A percentile compares a stretch with the other conserved stretches of the same genome.
Conservation (phyloP, 2,797 vertebrate genomes). For the Macroramphosus scolopax region DNA sequence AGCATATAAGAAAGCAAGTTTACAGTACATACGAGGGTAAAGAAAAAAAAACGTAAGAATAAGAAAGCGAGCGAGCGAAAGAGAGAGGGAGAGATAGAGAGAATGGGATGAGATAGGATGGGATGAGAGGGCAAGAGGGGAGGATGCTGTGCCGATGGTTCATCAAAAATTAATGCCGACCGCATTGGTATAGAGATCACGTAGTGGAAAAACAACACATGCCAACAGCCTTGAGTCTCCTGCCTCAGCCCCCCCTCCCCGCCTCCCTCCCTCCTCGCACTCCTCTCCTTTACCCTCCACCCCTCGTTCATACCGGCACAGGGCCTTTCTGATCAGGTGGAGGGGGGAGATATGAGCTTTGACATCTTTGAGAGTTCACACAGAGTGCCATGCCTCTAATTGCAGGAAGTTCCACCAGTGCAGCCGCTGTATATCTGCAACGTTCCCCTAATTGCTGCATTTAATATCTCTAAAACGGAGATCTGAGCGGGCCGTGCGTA, state of each 20-base stretch:
- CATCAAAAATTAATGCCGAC: conserved; percentile 84
- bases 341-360: conserved; percentile 77
- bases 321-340: conserved; percentile 79
- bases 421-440: conserved; percentile 58
- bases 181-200: conserved; percentile 83
- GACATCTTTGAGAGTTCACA: conserved; percentile 82
- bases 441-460: conserved; percentile 73
- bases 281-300: conserved; percentile 57
- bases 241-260: conserved; percentile 59
- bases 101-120: conserved; percentile 23
- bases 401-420: conserved; percentile 70
- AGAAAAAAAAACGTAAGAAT: conserved; percentile 49
- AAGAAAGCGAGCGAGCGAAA: conserved; percentile 22
- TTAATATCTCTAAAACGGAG: conserved; percentile 77
- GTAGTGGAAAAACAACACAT: conserved; percentile 82
- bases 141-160: conserved; percentile 74
- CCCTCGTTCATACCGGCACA: conserved; percentile 50
- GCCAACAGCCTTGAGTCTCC: conserved; percentile 79
- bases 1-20: conserved; percentile 63
- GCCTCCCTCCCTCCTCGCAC: conserved; percentile 30
- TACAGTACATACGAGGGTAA: conserved; percentile 46
- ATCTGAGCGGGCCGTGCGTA: conserved; percentile 62
- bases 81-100: conserved; percentile 14
- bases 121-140: conserved; percentile 72
- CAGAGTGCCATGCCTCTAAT: conserved; percentile 79